Base-by-base conservation (phyloP, 2,113 vertebrate species). In the Sterrhoptilus dennistouni region DNA sequence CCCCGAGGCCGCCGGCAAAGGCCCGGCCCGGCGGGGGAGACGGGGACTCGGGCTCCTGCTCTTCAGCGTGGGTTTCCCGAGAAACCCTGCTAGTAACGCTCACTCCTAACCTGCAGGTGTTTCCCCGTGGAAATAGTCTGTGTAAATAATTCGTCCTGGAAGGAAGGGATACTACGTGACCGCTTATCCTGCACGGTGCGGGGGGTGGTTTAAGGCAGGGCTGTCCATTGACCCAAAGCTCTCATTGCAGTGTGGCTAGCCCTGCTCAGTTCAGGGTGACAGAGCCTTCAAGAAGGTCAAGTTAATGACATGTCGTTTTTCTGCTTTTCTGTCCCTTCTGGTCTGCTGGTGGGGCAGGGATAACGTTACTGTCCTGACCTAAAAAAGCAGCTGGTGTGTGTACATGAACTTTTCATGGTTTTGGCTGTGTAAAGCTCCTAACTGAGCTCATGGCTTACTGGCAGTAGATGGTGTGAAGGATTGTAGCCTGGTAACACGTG, bases 241-340 rank as follows among this genome's bases (percentile, higher is more conserved):
- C 5, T 27, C 10, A 0, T 2, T 44, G 74, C 25, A 0, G 0
- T 4, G 6, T 20, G 50, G 45, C 36, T 76, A 61, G 24, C 24
- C 2, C 0, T 2, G 12, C 8, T 35, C 14, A 6, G 3, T 15
- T 56, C 28, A 16, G 13, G 17, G 6, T 64, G 38, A 12, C 9
- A 4, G 40, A 45, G 57, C 13, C 40, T 53, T 57, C 54, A 9
- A 25, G 36, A 61, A 45, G 14, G 53, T 57, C 0, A 29, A 16
- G 36, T 38, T 79, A 13, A 12, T 47, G 52, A 13, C 42, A 29
- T 20, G 14, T 25, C 8, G 1, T 44, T 61, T 68, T 36, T 16
- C 28, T 74, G 25, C 7, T 3, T 52, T 53, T 42, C 7, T 56
- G 10, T 40, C 27, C 42, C 17, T 75, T 15, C 25, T 49, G 47